Evolutionary conservation across 2,888 invertebrate species (phyloP).

Genomic region (Phyto melanocephala): DNA sequence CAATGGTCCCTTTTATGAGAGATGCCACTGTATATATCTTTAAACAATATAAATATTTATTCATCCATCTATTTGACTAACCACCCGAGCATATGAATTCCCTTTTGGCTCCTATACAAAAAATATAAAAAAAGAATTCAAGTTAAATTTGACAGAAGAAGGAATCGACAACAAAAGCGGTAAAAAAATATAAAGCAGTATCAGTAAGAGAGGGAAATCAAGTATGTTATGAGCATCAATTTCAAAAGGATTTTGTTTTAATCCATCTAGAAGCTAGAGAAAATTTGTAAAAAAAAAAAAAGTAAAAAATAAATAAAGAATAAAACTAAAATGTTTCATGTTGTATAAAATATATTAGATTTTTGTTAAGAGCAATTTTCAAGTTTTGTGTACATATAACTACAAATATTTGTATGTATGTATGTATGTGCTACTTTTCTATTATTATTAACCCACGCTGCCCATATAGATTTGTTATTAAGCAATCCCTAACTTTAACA

Average conservation of each 20-base stretch:
- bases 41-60: slow-evolving; percentile 45
- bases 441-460: background rate
- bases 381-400: no score
- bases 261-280: slow-evolving; percentile 51
- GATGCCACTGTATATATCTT: slow-evolving; percentile 27
- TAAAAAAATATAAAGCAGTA: background rate
- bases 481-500: slow-evolving; percentile 9
- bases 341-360: slow-evolving; percentile 52
- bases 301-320: slow-evolving; percentile 49
- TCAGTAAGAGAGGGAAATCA: slow-evolving; percentile 18
- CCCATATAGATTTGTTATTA: slow-evolving; percentile 1
- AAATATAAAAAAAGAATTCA: slow-evolving; percentile 16
- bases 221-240: slow-evolving; percentile 57
- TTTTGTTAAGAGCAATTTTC: slow-evolving; percentile 11
- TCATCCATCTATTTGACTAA: slow-evolving; percentile 58
- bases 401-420: background rate
- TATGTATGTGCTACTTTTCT: background rate
- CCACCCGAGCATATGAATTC: slow-evolving; percentile 58
- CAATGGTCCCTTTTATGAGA: no score
- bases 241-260: slow-evolving; percentile 61
- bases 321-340: slow-evolving; percentile 52
- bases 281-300: background rate
- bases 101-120: slow-evolving; percentile 47
- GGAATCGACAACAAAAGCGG: slow-evolving; percentile 17
- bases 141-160: slow-evolving; percentile 48